These are phyloP conservation scores for Heliconius sara DNA, from an alignment of 2,888 invertebrate species.

Conservation along the genomic window DNA sequence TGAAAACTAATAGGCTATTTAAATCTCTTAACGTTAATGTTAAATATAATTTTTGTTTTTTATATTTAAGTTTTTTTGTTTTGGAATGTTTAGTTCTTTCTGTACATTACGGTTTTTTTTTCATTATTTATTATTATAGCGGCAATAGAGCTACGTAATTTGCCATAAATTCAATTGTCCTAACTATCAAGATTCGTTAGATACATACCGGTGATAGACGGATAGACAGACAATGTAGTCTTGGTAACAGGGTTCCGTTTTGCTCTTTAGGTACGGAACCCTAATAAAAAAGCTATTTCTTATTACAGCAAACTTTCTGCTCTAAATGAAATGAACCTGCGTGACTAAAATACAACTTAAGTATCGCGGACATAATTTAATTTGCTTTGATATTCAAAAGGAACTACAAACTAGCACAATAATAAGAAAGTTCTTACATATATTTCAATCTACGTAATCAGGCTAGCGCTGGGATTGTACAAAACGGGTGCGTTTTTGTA, in stretches of 20 bases:
- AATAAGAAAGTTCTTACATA: constrained; percentile 38
- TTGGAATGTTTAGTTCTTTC: not conserved
- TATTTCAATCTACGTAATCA: constrained; percentile 43
- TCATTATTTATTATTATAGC: too few relatives aligned
- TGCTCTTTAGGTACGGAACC: too few relatives aligned
- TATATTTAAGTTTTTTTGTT: too few relatives aligned
- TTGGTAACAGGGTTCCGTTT: too few relatives aligned
- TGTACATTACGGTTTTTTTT: not conserved
- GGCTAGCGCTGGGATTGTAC: constrained; percentile 31
- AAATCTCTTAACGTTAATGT: not conserved
- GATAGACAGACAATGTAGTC: too few relatives aligned
- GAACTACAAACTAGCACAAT: constrained; percentile 23
- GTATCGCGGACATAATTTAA: constrained; percentile 12
- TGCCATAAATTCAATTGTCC: too few relatives aligned
- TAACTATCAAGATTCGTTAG: too few relatives aligned
- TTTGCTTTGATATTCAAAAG: constrained; percentile 23
- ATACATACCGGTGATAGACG: too few relatives aligned
- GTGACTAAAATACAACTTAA: constrained; percentile 10
- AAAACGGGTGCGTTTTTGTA: constrained; percentile 42
- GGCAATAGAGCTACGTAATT: too few relatives aligned
- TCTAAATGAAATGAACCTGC: not conserved
- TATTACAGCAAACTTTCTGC: not conserved
- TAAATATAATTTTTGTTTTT: too few relatives aligned
- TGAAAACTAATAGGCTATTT: not conserved
- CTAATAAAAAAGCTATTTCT: not conserved